These are phyloP conservation scores for Melipona quadrifasciata DNA, from an alignment of 1,140 invertebrate genomes.

Conservation along the genomic window DNA sequence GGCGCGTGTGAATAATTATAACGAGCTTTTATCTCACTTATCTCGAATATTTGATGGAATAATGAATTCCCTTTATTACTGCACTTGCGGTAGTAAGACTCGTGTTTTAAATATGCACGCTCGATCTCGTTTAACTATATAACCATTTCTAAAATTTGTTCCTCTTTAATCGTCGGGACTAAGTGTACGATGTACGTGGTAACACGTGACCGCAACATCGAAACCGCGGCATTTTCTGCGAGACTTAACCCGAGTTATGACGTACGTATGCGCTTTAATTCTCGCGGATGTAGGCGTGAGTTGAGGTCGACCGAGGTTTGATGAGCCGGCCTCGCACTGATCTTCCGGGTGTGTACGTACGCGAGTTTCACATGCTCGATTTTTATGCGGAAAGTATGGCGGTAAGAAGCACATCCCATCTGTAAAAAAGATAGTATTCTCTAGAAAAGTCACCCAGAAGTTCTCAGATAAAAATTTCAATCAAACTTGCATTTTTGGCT, in stretches of 20 bases:
- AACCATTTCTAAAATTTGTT: slow-evolving; percentile 25
- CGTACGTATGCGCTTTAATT: slow-evolving; percentile 35
- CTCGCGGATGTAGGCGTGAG: slow-evolving; percentile 35
- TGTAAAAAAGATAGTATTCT: too few relatives aligned
- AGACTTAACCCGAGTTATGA: slow-evolving; percentile 37
- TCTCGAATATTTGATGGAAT: not conserved
- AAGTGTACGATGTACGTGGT: not conserved
- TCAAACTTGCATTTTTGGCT: too few relatives aligned
- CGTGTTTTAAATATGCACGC: slow-evolving; percentile 8
- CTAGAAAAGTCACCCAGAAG: too few relatives aligned
- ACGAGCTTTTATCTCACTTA: not conserved
- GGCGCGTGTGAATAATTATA: not conserved
- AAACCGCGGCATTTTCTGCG: slow-evolving; percentile 41
- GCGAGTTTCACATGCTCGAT: slow-evolving; percentile 40
- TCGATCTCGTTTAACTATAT: not conserved
- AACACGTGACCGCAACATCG: slow-evolving; percentile 40
- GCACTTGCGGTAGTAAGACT: not conserved
- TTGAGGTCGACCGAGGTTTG: slow-evolving; percentile 2
- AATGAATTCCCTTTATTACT: slow-evolving; percentile 1
- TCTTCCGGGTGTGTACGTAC: slow-evolving; percentile 24
- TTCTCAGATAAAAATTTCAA: too few relatives aligned
- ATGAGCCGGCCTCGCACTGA: not conserved
- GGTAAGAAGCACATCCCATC: too few relatives aligned
- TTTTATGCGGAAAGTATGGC: too few relatives aligned
- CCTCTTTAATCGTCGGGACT: not conserved